Evolutionary conservation across 35 echinoderm and acorn worm species (phyloP), one percentile per base, ranked within the genome.

Genomic region (Acanthaster planci): DNA sequence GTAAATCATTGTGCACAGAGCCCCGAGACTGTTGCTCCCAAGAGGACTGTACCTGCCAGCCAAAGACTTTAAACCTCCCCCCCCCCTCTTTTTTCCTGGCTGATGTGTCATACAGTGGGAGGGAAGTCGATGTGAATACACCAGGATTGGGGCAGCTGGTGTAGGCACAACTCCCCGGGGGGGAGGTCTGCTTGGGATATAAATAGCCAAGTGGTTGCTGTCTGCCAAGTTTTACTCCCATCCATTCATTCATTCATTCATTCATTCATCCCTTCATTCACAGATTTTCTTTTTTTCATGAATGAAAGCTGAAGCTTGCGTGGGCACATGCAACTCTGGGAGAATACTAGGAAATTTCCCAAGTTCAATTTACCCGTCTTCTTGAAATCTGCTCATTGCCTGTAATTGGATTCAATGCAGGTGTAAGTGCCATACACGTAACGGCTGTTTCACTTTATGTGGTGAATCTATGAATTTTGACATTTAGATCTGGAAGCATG

Each of bases 181-280:
- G 34, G 14, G 2, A 72, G n/a, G 42, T 12, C 12, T 72, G 64
- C 23, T 72, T 72, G 14, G 34, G 29, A 27, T 16, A 34, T 72
- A 72, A 72, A 72, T 72, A 72, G 64, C 64, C 2, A 10, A 72
- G 64, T 14, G 64, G 64, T 12, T 31, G 26, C 1, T 27, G 64
- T 26, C 34, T 72, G 64, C 64, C 64, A 72, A 72, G 26, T 72
- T 72, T 72, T 10, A 31, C 19, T 7, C 23, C 64, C 64, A 10
- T 83, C 50, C 80, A 18, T 37, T 55, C 35, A 37, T 35, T 64
- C 59, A 64, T 14, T 27, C 18, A 72, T 21, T 72, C 64, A 72
- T 72, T 72, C 64, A 12, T 72, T 21, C 26, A n/a, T n/a, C n/a
- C n/a, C n/a, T n/a, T n/a, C n/a, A n/a, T 34, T 72, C 7, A 14